Evolutionary conservation across 2,888 invertebrate species (phyloP), one percentile per base, ranked within the genome.

Genomic region (Phalera bucephala): DNA sequence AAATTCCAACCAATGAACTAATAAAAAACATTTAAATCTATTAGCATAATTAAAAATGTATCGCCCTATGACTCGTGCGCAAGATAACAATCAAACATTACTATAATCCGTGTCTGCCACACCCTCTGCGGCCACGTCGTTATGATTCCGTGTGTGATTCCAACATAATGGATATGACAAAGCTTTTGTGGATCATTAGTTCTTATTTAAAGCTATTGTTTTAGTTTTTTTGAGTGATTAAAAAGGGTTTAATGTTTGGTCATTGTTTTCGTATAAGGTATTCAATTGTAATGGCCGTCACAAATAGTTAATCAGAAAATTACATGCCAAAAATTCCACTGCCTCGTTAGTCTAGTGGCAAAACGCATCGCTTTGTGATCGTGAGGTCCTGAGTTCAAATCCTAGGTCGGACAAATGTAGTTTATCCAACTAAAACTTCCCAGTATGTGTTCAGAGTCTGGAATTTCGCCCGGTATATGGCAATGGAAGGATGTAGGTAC

Each of bases 41-140:
- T 81, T 80, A 80, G 45, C 48, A 40, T 70, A 80, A 76, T 80
- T 72, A 79, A 76, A 69, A 69, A 63, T 45, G 33, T 28, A 42
- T 42, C 61, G 37, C 69, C 65, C 68, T 59, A 62, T 59, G 64
- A 55, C 64, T 56, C 49, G 49, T 29, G 33, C 15, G 22, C 35
- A 27, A 59, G 77, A 78, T 78, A 59, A 53, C 22, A 44, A 78
- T 77, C 78, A 55, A 34, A 43, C 60, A 68, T 71, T 66, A 71
- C 59, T 65, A 67, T 45, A 59, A 56, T 59, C 46, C 43, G 22
- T 17, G 45, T 36, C 36, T 12, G 33, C 49, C 56, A 35, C 59
- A 28, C 60, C 60, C 35, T 37, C 31, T 1, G 7, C 17, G 21
- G 10, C 23, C 26, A 9, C 22, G 7, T 10, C 11, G 19, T 19